Evolutionary conservation across 2,797 vertebrate species (phyloP).

Genomic region (Eremophila alpestris): DNA sequence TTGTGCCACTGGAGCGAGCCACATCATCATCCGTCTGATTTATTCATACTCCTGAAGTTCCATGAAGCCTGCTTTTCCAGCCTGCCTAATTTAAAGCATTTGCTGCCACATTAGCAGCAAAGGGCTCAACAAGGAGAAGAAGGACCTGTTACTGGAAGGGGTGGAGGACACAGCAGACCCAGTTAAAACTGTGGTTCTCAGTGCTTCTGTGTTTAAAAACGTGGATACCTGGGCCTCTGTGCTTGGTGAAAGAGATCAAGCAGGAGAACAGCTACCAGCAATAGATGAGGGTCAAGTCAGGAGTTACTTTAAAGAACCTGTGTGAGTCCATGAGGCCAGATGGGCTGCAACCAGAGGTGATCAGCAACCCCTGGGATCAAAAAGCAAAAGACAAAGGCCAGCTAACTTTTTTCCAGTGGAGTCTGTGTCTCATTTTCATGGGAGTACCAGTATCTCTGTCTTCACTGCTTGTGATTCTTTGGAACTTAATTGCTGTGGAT

Average conservation of each 20-base stretch:
- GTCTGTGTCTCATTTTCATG: fast-evolving
- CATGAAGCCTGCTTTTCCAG: not conserved
- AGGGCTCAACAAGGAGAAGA: not conserved
- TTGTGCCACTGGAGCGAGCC: not conserved
- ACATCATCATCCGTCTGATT: fast-evolving
- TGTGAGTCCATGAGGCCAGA: not conserved
- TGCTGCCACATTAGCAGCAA: not conserved
- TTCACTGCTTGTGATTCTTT: not conserved
- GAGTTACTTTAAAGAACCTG: not conserved
- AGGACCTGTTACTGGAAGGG: not conserved
- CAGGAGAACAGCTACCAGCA: not conserved
- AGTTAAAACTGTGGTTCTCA: not conserved
- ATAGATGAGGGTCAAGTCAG: not conserved
- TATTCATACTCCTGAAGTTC: not conserved
- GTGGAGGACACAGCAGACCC: not conserved
- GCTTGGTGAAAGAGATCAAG: not conserved
- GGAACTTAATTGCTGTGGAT: not conserved
- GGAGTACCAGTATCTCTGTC: not conserved
- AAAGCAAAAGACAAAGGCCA: not conserved
- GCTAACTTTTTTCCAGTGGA: not conserved
- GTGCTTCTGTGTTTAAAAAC: not conserved
- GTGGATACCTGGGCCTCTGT: fast-evolving
- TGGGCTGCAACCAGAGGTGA: not conserved
- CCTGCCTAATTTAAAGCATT: not conserved
- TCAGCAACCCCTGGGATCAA: not conserved